Evolutionary conservation across 2,888 invertebrate species (phyloP).

Genomic region (Creontiades dilutus): DNA sequence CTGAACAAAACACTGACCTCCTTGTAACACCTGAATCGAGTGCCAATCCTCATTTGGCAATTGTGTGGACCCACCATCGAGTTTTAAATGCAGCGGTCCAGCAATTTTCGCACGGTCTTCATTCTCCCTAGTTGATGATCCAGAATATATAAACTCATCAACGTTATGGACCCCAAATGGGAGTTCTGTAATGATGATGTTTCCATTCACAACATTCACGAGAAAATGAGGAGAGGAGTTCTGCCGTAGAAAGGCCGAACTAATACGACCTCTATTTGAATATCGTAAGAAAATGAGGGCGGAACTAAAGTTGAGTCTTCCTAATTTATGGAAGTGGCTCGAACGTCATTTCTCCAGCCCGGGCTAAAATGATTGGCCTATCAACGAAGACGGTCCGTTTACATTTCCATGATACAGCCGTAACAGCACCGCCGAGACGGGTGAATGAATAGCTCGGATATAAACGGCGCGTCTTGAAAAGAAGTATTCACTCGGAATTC

Average conservation of each 20-base stretch:
- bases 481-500: neutral
- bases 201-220: neutral
- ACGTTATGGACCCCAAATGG: neutral
- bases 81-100: too few relatives aligned
- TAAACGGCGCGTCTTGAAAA: neutral
- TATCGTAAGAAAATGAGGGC: neutral
- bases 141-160: neutral
- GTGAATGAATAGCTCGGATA: neutral
- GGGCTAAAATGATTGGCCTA: conserved; percentile 5
- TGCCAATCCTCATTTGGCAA: too few relatives aligned
- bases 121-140: too few relatives aligned
- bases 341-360: neutral
- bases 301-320: neutral
- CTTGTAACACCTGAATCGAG: too few relatives aligned
- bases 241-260: neutral
- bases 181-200: neutral
- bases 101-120: too few relatives aligned
- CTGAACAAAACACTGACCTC: too few relatives aligned
- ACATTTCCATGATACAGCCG: neutral
- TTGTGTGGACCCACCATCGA: too few relatives aligned
- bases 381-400: conserved; percentile 3
- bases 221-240: neutral
- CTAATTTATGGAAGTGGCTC: neutral
- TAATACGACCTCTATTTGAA: conserved; percentile 1
- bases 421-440: neutral